Conservation (phyloP, 1,140 invertebrate species). For the Zaprionus vittiger region DNA sequence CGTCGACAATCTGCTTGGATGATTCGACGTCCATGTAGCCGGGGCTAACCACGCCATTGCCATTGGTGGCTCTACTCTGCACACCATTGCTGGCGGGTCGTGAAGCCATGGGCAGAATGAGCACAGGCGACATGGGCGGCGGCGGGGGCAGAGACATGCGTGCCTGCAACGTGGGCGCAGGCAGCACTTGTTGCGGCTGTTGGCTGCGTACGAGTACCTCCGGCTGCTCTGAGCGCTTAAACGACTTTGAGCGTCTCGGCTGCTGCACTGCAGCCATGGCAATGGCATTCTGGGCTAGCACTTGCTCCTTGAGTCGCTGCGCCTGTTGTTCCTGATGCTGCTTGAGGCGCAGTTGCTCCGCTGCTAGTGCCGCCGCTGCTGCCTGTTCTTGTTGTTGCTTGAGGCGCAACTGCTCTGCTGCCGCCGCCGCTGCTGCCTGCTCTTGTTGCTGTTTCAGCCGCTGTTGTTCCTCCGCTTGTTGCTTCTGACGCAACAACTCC, state of each 20-base stretch:
- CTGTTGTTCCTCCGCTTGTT: constrained; percentile 52
- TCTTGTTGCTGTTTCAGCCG: constrained; percentile 84
- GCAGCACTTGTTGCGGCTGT: constrained; percentile 16
- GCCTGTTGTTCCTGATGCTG: constrained; percentile 20
- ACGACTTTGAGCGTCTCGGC: constrained; percentile 42
- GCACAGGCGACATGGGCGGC: constrained; percentile 32
- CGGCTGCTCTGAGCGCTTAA: constrained; percentile 85
- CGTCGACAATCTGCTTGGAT: constrained; percentile 85
- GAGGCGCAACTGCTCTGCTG: not conserved
- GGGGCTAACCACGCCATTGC: constrained; percentile 27
- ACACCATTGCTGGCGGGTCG: constrained; percentile 38
- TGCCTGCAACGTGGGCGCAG: constrained; percentile 60
- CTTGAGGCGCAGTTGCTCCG: constrained; percentile 6
- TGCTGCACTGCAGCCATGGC: constrained; percentile 68
- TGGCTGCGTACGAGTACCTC: constrained; percentile 79
- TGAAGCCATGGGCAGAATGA: not conserved
- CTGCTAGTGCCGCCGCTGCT: constrained; percentile 17
- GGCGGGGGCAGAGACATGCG: constrained; percentile 67
- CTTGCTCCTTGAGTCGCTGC: constrained; percentile 84
- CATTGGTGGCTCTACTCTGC: not conserved
- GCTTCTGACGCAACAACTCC: constrained; percentile 9
- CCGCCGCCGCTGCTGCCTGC: constrained; percentile 21
- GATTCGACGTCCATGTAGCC: constrained; percentile 85
- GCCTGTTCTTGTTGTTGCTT: constrained; percentile 35
- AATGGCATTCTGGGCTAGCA: constrained; percentile 44